Conservation (phyloP, 2,888 invertebrate genomes). For the Dioctria rufipes region DNA sequence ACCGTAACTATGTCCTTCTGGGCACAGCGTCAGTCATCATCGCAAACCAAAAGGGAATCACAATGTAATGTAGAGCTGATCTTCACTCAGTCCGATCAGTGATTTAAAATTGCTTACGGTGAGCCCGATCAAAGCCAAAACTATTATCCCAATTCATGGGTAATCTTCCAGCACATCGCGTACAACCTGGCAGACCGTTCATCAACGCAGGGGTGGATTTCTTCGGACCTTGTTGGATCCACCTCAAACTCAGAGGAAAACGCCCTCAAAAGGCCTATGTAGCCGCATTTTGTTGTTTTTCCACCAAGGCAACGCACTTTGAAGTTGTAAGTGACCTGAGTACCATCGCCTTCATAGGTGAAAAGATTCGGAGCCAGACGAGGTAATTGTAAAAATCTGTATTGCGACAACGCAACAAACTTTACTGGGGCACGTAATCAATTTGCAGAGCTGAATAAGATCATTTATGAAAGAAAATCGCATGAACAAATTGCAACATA, state of each 20-base stretch:
- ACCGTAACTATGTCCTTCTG: too few species aligned
- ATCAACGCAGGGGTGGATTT: constrained; percentile 54
- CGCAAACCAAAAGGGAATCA: too few species aligned
- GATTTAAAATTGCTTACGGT: constrained; percentile 57
- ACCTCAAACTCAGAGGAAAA: constrained; percentile 39
- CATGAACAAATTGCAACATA: not conserved
- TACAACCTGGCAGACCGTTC: constrained; percentile 53
- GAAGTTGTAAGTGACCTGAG: constrained; percentile 3
- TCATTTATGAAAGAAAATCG: not conserved
- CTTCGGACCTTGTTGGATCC: constrained; percentile 53
- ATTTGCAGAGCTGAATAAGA: not conserved
- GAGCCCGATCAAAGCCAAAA: constrained; percentile 55
- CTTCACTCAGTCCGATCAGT: constrained; percentile 45
- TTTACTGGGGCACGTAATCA: constrained; percentile 46
- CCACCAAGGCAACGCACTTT: constrained; percentile 57
- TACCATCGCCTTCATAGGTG: constrained; percentile 53
- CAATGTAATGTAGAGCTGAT: too few species aligned
- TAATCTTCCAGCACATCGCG: constrained; percentile 60
- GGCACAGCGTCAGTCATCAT: too few species aligned
- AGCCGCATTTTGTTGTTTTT: constrained; percentile 56
- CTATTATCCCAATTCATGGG: constrained; percentile 61
- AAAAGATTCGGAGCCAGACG: constrained; percentile 52
- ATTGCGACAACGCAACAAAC: constrained; percentile 54
- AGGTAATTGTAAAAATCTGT: constrained; percentile 29
- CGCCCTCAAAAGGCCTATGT: constrained; percentile 55